Conservation (phyloP, 2,113 vertebrate species). For the Nipponia nippon region DNA sequence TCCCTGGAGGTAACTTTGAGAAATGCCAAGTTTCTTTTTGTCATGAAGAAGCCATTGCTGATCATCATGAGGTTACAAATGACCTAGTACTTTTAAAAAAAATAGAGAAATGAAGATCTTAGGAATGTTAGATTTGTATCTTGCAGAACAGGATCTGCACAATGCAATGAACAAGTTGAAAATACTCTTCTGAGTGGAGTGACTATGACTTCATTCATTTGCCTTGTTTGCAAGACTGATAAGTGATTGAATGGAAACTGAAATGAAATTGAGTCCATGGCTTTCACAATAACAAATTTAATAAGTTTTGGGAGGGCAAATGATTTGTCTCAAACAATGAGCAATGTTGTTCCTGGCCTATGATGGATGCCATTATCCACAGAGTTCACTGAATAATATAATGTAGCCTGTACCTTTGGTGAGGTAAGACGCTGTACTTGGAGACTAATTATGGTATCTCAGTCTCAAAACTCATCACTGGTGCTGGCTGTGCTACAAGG, state of each 20-base stretch:
- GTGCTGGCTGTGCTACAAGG: neutral
- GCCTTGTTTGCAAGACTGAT: neutral
- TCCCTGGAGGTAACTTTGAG: neutral
- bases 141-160: neutral
- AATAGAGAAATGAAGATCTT: neutral
- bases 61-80: neutral
- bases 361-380: neutral
- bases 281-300: neutral
- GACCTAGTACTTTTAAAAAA: neutral
- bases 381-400: neutral
- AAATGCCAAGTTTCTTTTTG: neutral
- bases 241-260: neutral
- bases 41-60: neutral
- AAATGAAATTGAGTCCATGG: neutral
- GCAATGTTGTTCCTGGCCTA: neutral
- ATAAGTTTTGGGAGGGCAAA: neutral
- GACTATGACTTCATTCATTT: neutral
- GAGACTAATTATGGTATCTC: neutral
- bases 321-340: neutral
- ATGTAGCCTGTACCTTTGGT: neutral
- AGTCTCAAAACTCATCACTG: neutral
- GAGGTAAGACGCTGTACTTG: neutral
- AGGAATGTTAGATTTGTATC: neutral
- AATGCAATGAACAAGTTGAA: neutral
- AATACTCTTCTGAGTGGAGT: neutral